Conservation (phyloP, 2,888 invertebrate genomes). For the Tenodera sinensis region DNA sequence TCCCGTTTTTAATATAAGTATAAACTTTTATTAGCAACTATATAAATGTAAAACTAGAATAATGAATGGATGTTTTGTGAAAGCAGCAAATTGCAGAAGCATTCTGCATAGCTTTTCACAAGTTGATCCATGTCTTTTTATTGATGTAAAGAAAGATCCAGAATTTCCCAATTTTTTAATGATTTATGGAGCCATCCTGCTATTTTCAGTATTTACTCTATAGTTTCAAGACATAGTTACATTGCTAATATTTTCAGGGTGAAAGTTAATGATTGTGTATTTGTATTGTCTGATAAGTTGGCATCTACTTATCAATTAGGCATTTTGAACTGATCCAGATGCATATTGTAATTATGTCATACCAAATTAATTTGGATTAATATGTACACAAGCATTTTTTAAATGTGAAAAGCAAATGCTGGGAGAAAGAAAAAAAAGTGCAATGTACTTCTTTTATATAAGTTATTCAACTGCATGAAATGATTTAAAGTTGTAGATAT, state of each 20-base stretch:
- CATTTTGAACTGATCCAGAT: background rate
- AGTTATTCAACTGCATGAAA: background rate
- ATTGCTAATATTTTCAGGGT: background rate
- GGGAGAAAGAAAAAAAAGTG: background rate
- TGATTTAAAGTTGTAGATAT: background rate
- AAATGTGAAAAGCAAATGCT: background rate
- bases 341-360: no score
- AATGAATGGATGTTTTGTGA: background rate
- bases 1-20: background rate
- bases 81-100: background rate
- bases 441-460: background rate
- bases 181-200: background rate
- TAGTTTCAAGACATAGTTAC: background rate
- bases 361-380: background rate
- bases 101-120: background rate
- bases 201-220: background rate
- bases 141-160: background rate
- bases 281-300: background rate
- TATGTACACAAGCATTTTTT: background rate
- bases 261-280: background rate
- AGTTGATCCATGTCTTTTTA: background rate
- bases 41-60: background rate
- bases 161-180: background rate
- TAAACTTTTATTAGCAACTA: background rate
- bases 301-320: background rate